Evolutionary conservation across 2,888 invertebrate genomes (phyloP).

Genomic region (Blera fallax): DNA sequence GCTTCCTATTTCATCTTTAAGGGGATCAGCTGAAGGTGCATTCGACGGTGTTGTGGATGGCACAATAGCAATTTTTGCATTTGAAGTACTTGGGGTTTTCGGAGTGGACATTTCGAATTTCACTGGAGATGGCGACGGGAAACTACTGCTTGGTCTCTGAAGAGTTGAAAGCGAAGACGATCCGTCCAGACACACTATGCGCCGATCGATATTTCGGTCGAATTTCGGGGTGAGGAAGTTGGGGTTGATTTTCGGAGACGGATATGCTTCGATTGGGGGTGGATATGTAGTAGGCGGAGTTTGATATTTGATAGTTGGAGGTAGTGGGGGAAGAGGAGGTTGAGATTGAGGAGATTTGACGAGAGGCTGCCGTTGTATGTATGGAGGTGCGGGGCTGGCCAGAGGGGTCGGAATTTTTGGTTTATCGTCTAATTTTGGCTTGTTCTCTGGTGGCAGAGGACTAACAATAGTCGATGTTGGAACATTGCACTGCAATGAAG

Average conservation of each 20-base stretch:
- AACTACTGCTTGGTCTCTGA: slow-evolving; percentile 76
- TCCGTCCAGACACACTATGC: slow-evolving; percentile 63
- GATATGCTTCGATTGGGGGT: slow-evolving; percentile 80
- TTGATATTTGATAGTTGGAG: slow-evolving; percentile 79
- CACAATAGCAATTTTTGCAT: slow-evolving; percentile 73
- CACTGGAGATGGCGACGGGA: slow-evolving; percentile 77
- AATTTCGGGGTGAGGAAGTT: slow-evolving; percentile 81
- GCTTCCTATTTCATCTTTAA: slow-evolving; percentile 80
- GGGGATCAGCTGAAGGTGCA: slow-evolving; percentile 75
- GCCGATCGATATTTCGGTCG: slow-evolving; percentile 76
- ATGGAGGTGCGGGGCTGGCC: slow-evolving; percentile 54
- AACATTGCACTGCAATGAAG: slow-evolving; percentile 35
- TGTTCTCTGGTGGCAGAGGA: slow-evolving; percentile 9
- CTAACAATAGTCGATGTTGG: slow-evolving; percentile 3
- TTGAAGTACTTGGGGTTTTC: slow-evolving; percentile 69
- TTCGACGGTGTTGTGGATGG: slow-evolving; percentile 34
- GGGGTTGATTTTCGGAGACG: slow-evolving; percentile 81
- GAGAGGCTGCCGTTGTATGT: slow-evolving; percentile 39
- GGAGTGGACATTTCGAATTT: slow-evolving; percentile 76
- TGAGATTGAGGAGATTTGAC: slow-evolving; percentile 60
- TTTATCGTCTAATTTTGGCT: slow-evolving; percentile 45
- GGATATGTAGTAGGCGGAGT: slow-evolving; percentile 80
- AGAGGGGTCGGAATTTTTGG: slow-evolving; percentile 55
- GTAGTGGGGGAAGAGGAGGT: slow-evolving; percentile 60
- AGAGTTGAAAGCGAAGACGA: slow-evolving; percentile 73